Evolutionary conservation across 2,888 invertebrate genomes (phyloP).

Genomic region (Venustoraphidia nigricollis): DNA sequence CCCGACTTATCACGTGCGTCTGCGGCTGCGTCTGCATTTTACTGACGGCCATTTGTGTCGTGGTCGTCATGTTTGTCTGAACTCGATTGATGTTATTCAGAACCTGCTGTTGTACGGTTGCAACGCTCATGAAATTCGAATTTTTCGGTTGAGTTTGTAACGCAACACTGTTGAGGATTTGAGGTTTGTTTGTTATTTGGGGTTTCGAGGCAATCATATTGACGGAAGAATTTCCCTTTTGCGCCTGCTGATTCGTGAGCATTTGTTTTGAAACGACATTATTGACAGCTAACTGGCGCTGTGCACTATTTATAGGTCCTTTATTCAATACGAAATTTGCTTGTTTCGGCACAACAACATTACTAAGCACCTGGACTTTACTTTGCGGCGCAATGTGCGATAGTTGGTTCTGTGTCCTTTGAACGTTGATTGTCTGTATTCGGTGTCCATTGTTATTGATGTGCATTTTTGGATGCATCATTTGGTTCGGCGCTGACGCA

Average conservation of each 20-base stretch:
- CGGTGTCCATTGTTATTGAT: slow-evolving; percentile 1
- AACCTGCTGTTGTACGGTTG: slow-evolving; percentile 1
- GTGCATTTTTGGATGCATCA: slow-evolving; percentile 1
- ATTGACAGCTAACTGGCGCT: not conserved
- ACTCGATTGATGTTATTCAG: not conserved
- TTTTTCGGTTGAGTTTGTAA: not conserved
- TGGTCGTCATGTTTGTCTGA: not conserved
- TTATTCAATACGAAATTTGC: slow-evolving; percentile 16
- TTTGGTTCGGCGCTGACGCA: not conserved
- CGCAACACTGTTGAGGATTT: not conserved
- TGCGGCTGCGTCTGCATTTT: slow-evolving; percentile 10
- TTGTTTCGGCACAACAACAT: slow-evolving; percentile 19
- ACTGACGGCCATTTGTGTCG: slow-evolving; percentile 11
- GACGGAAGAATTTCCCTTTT: not conserved
- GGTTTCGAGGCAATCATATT: not conserved
- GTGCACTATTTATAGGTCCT: not conserved
- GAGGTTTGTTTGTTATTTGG: not conserved
- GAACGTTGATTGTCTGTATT: slow-evolving; percentile 5
- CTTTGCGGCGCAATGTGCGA: slow-evolving; percentile 11
- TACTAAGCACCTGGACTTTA: slow-evolving; percentile 27
- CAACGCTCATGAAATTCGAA: not conserved
- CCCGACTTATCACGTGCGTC: slow-evolving; percentile 14
- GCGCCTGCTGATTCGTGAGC: not conserved
- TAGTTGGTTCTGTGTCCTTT: slow-evolving; percentile 1
- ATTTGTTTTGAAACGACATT: not conserved